A percentile compares a stretch with the other conserved stretches of the same genome.
Evolutionary conservation across 2,113 vertebrate species (phyloP).

Genomic region (Astur gentilis): DNA sequence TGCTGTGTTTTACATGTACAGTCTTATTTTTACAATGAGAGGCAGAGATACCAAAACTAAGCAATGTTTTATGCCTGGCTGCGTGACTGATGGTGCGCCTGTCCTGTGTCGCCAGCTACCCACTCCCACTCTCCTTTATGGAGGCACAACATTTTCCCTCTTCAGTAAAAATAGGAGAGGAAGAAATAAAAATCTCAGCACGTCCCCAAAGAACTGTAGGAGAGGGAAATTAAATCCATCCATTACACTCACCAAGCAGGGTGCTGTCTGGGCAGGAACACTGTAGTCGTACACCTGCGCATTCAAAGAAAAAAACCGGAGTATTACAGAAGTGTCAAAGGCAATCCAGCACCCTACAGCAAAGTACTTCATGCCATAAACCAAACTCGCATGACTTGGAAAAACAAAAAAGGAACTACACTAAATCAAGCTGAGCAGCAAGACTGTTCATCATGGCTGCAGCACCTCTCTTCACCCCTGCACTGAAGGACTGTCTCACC

Average conservation of each 20-base stretch:
- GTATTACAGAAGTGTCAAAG: background rate
- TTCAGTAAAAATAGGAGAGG: background rate
- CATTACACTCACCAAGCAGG: background rate
- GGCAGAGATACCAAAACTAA: background rate
- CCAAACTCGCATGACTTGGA: background rate
- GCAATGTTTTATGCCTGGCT: background rate
- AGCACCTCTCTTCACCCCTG: background rate
- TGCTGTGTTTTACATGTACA: background rate
- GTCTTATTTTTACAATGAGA: background rate
- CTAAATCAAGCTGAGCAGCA: background rate
- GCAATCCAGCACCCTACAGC: background rate
- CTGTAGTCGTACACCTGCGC: background rate
- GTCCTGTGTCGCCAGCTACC: background rate
- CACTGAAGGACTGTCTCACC: background rate
- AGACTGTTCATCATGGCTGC: background rate
- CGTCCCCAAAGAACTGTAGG: background rate
- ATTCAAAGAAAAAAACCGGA: background rate
- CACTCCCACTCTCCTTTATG: background rate
- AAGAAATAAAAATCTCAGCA: slow-evolving; percentile 13
- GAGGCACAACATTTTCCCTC: background rate
- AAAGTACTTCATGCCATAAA: background rate
- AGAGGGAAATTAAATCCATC: slow-evolving; percentile 33
- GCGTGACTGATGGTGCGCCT: background rate
- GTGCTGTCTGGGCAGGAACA: background rate
- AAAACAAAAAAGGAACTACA: background rate